Evolutionary conservation across 2,888 invertebrate species (phyloP), one percentile per base, ranked within the genome.

Genomic region (Diadegma fenestrale): DNA sequence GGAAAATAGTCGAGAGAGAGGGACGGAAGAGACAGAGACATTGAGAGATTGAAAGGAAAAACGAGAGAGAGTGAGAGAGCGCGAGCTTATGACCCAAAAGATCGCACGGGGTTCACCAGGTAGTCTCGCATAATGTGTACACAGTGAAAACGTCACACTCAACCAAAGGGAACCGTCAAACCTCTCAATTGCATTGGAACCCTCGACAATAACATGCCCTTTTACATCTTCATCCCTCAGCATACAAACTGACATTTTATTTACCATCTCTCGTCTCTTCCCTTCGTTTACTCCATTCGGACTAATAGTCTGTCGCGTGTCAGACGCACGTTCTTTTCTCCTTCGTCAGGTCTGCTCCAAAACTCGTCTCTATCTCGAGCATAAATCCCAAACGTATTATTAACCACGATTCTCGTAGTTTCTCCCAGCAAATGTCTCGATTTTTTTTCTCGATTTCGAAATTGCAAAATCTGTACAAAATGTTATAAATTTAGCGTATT

Each of bases 301-400:
- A 22, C 37, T 48, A n/a, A 30, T 63, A 33, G 61, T 8, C 51
- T 63, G 69, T 71, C 87, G 84, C 87, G 87, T 87, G 87, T 73
- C 86, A 37, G 71, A 63, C 80, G 79, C 85, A 80, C 84, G 77
- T 51, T 80, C 66, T 68, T 54, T 37, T 45, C n/a, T n/a, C 1
- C 66, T 19, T 30, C 48, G 58, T 43, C 45, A 66, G 7, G 37
- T 5, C 26, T 61, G 30, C 45, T 66, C 48, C n/a, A 10, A 37
- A 30, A 48, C n/a, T n/a, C 19, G 19, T 14, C 54, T 58, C 58
- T 26, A 26, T 22, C 1, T 22, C 14, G 33, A 7, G 14, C 41
- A 26, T 37, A n/a, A 37, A n/a, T 68, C 26, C 14, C 0, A 8
- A 43, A 17, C 17, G 26, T 30, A 43, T 22, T 26, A 26, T 54